phyloP scores from a whole-genome alignment of 1,140 invertebrate species.

The Drosophila paulistorum region DNA sequence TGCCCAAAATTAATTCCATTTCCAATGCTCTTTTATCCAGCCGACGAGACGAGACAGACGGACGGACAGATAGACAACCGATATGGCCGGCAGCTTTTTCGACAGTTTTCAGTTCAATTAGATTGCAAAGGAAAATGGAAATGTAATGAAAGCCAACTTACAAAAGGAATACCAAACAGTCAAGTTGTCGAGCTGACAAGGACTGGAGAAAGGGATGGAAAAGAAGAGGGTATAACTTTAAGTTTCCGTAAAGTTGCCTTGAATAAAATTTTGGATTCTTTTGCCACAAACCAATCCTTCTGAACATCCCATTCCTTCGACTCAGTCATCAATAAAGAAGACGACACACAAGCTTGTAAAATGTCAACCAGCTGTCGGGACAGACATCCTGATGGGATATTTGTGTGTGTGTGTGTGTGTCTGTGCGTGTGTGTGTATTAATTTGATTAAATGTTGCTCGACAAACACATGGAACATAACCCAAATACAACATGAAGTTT shows the following conservation, averaged over 20 bases:
- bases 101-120: constrained; percentile 62
- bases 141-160: constrained; percentile 40
- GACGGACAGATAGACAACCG: constrained; percentile 20
- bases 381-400: constrained; percentile 32
- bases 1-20: constrained; percentile 44
- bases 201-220: background rate
- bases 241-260: constrained; percentile 32
- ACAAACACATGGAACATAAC: constrained; percentile 58
- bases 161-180: constrained; percentile 6
- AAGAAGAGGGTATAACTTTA: constrained; percentile 14
- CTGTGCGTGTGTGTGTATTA: constrained; percentile 42
- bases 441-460: constrained; percentile 74
- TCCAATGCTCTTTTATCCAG: constrained; percentile 48
- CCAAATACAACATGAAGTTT: constrained; percentile 45
- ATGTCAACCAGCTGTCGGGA: constrained; percentile 62
- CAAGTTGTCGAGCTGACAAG: background rate
- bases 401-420: constrained; percentile 10
- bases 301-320: constrained; percentile 13
- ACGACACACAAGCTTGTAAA: constrained; percentile 47
- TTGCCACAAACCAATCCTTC: constrained; percentile 16
- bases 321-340: constrained; percentile 61
- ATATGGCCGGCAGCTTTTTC: constrained; percentile 11
- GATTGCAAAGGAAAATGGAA: constrained; percentile 26
- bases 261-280: constrained; percentile 58
- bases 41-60: constrained; percentile 6